Percentiles rank a stretch among this genome's conserved stretches.
phyloP scores from a whole-genome alignment of 2,797 vertebrate species.

The Sylvia borin region DNA sequence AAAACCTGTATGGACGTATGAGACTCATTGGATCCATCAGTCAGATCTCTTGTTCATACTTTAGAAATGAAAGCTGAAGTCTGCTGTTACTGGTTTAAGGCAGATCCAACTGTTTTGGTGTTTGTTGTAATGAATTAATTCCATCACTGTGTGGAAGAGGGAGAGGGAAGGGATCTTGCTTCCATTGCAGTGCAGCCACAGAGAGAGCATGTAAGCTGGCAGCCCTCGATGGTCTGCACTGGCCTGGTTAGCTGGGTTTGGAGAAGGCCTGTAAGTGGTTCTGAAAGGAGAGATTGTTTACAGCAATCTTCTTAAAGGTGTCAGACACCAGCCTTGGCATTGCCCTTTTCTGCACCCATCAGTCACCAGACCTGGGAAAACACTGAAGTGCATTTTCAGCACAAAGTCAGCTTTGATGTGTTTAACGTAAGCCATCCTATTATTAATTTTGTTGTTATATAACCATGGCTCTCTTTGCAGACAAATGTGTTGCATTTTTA shows the following conservation, averaged over 20 bases:
- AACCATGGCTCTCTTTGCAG: neutral
- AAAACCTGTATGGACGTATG: neutral
- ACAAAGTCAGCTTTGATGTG: neutral
- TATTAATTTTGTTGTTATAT: neutral
- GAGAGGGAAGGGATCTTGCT: neutral
- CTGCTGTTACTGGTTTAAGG: neutral
- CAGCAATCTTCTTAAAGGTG: neutral
- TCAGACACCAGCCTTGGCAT: neutral
- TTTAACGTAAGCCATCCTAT: accelerated
- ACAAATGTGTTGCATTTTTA: slow-evolving; percentile 14
- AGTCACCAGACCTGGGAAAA: neutral
- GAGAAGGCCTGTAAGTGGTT: neutral
- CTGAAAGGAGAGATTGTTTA: neutral
- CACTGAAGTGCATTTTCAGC: neutral
- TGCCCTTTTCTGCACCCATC: neutral
- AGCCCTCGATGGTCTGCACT: accelerated
- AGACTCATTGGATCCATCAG: neutral
- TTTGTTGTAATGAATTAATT: neutral
- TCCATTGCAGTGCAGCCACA: neutral
- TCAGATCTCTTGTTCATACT: neutral
- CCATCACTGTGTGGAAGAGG: neutral
- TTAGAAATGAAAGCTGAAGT: neutral
- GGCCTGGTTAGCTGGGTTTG: neutral
- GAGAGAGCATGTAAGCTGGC: neutral
- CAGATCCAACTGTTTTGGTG: neutral